Evolutionary conservation across 2,797 vertebrate genomes (phyloP), one percentile per base, ranked within the genome.

Genomic region (Mus spretus): DNA sequence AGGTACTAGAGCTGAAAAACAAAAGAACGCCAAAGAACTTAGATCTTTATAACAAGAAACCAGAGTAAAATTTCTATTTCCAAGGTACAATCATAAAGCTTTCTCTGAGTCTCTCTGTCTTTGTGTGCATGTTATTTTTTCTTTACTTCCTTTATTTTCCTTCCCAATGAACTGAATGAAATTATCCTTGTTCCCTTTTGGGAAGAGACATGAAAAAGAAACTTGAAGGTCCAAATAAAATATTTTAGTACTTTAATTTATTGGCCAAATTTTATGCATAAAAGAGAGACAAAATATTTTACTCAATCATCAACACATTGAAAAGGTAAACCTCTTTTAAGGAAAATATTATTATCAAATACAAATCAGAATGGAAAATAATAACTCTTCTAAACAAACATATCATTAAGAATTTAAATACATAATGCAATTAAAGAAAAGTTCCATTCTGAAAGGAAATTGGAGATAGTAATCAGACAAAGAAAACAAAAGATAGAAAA

Each of bases 41-140:
- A 88, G 1, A 4, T 94, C 50, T 77, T 89, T 85, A 82, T 57
- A 86, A 37, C 12, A 82, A 96, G n/a, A 90, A 24, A 83, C 57
- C 53, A 28, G 24, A 85, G 3, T 72, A 83, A 67, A 13, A 47
- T 80, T 85, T 93, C n/a, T 80, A 79, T 24, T 75, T 94, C 11
- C 78, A 14, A 89, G 72, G 5, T 34, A 31, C 31, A 13, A 77
- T 15, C 2, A 13, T 17, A 87, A 44, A 80, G 0, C 3, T 70
- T 40, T 37, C 11, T 78, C 74, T 82, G 0, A 77, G 13, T 53
- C 37, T 61, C 3, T 47, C 47, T 65, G 3, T 37, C 1, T 34
- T 37, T 47, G 3, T 65, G 9, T 83, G 34, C 0, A 2, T 28
- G 3, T 4, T 81, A 14, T 19, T 7, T 10, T 53, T 40, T 9